These are phyloP conservation scores for Sebastes taczanowskii DNA, from an alignment of 2,797 vertebrate genomes.

Conservation along the genomic window DNA sequence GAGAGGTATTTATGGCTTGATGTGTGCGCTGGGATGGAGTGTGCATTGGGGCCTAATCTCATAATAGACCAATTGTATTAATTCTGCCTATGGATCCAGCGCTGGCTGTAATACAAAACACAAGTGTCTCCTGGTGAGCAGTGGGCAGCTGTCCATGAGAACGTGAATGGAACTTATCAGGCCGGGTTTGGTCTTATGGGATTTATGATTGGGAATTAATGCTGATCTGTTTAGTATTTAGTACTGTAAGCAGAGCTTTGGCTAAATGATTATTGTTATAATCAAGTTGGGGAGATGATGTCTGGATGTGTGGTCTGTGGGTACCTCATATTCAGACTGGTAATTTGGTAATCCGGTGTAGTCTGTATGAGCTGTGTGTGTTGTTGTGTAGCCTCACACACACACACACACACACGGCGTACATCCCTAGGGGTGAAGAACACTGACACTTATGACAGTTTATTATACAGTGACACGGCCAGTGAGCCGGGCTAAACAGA, in stretches of 20 bases:
- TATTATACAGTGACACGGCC: slow-evolving; percentile 69
- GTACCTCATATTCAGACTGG: slow-evolving; percentile 6
- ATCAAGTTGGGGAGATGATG: slow-evolving; percentile 28
- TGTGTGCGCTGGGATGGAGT: slow-evolving; percentile 32
- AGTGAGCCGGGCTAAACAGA: slow-evolving; percentile 68
- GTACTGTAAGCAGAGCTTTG: slow-evolving; percentile 32
- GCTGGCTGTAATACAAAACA: slow-evolving; percentile 48
- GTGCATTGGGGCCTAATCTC: slow-evolving; percentile 60
- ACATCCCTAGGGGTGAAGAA: slow-evolving; percentile 50
- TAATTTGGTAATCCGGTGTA: slow-evolving; percentile 2
- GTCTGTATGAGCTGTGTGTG: background rate
- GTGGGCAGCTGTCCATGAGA: slow-evolving; percentile 49
- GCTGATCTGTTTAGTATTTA: slow-evolving; percentile 53
- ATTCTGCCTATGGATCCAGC: slow-evolving; percentile 39
- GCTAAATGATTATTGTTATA: slow-evolving; percentile 46
- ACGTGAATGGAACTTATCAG: slow-evolving; percentile 52
- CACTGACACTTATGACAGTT: slow-evolving; percentile 74
- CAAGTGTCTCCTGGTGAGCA: slow-evolving; percentile 44
- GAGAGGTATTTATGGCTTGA: slow-evolving; percentile 48
- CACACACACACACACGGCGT: background rate
- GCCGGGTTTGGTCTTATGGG: slow-evolving; percentile 48
- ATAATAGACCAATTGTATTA: slow-evolving; percentile 58
- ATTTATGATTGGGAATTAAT: slow-evolving; percentile 59
- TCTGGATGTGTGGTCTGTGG: slow-evolving; percentile 34
- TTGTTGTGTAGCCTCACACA: background rate